Evolutionary conservation across 2,797 vertebrate genomes (phyloP).

Genomic region (Pteropus rufus): DNA sequence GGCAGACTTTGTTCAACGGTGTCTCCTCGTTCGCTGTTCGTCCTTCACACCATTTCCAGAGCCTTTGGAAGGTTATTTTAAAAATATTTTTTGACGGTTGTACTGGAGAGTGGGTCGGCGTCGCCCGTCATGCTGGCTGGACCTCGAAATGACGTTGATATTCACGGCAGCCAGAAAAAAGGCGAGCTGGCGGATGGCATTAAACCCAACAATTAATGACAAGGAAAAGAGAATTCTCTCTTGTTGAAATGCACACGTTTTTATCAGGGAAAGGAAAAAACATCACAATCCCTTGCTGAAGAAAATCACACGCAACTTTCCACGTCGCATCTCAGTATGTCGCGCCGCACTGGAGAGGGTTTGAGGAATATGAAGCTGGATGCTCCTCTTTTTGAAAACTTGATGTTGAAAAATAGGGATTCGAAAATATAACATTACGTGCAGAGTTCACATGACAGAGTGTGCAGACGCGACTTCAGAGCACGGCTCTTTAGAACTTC

Average conservation of each 20-base stretch:
- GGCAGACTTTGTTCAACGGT: background rate
- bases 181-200: background rate
- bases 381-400: background rate
- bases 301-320: background rate
- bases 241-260: too few relatives aligned
- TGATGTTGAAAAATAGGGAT: background rate
- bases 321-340: background rate
- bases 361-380: background rate
- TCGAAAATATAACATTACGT: background rate
- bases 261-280: background rate
- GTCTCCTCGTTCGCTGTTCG: background rate
- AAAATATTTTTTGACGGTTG: background rate
- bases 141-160: background rate
- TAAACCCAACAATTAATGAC: background rate
- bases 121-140: background rate
- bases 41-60: background rate
- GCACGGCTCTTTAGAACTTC: background rate
- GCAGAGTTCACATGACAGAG: background rate
- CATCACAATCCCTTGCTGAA: background rate
- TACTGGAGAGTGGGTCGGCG: background rate
- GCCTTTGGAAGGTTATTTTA: background rate
- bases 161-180: conserved; percentile 16
- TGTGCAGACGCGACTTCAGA: background rate
- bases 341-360: too few relatives aligned
- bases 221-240: background rate